Evolutionary conservation across 2,888 invertebrate species (phyloP).

Genomic region (Diabrotica balteata): DNA sequence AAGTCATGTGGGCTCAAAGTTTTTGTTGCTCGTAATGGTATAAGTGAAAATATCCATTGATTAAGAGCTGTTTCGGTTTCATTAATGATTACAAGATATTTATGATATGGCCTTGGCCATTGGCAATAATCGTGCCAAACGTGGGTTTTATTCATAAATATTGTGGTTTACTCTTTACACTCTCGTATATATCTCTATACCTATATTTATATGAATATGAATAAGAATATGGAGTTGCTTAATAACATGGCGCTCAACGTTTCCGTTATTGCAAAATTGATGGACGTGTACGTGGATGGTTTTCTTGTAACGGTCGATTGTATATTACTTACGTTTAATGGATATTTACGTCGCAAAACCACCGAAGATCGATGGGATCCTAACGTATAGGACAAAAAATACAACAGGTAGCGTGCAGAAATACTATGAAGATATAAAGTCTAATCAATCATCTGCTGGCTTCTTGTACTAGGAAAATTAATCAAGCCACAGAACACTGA

Average conservation of each 20-base stretch:
- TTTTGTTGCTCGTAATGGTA: constrained; percentile 31
- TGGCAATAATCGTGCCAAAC: constrained; percentile 29
- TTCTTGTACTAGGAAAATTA: too few relatives aligned
- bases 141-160: constrained; percentile 37
- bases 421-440: too few relatives aligned
- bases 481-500: too few relatives aligned
- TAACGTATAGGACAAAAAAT: too few relatives aligned
- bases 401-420: too few relatives aligned
- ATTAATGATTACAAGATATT: constrained; percentile 28
- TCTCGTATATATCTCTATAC: constrained; percentile 5
- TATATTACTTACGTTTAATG: too few relatives aligned
- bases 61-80: constrained; percentile 28
- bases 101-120: constrained; percentile 34
- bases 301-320: too few relatives aligned
- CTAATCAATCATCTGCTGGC: too few relatives aligned
- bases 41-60: constrained; percentile 37
- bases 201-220: constrained; percentile 4
- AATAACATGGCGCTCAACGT: constrained; percentile 15
- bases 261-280: constrained; percentile 19
- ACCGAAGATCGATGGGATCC: too few relatives aligned
- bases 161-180: constrained; percentile 24
- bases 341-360: too few relatives aligned
- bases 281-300: background rate
- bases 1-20: constrained; percentile 27
- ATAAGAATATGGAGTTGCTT: constrained; percentile 4